Evolutionary conservation across 2,113 vertebrate species (phyloP).

Genomic region (Azemiops feae): DNA sequence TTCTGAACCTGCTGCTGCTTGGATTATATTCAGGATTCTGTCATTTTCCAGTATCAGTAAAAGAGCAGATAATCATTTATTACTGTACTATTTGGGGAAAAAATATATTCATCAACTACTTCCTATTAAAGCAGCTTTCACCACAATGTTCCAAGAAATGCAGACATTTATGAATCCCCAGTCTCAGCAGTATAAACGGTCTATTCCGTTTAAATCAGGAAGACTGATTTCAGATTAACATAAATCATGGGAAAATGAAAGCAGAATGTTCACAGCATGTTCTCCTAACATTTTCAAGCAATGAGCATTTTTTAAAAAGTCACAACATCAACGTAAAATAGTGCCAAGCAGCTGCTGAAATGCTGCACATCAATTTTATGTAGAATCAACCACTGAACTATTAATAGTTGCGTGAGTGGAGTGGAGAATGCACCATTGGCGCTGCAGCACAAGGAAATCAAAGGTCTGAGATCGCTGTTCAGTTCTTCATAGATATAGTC

Average conservation of each 20-base stretch:
- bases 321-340: conserved; percentile 60
- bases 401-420: too few relatives aligned
- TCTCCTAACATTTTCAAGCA: conserved; percentile 50
- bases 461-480: conserved; percentile 39
- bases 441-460: conserved; percentile 60
- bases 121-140: background rate
- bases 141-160: conserved; percentile 18
- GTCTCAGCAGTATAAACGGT: conserved; percentile 36
- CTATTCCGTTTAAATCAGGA: conserved; percentile 38
- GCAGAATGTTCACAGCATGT: conserved; percentile 41
- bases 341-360: conserved; percentile 66
- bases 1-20: background rate
- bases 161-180: conserved; percentile 5
- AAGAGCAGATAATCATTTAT: background rate
- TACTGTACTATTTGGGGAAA: too few relatives aligned
- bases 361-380: conserved; percentile 68
- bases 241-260: conserved; percentile 58
- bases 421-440: conserved; percentile 51
- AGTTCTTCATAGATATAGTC: conserved; percentile 48
- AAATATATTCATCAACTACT: background rate
- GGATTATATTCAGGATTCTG: background rate
- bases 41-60: background rate
- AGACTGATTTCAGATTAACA: conserved; percentile 38
- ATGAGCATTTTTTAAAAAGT: conserved; percentile 58
- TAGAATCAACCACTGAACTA: conserved; percentile 67